Evolutionary conservation across 2,113 vertebrate species (phyloP), one percentile per base, ranked within the genome.

Genomic region (Eptesicus fuscus): DNA sequence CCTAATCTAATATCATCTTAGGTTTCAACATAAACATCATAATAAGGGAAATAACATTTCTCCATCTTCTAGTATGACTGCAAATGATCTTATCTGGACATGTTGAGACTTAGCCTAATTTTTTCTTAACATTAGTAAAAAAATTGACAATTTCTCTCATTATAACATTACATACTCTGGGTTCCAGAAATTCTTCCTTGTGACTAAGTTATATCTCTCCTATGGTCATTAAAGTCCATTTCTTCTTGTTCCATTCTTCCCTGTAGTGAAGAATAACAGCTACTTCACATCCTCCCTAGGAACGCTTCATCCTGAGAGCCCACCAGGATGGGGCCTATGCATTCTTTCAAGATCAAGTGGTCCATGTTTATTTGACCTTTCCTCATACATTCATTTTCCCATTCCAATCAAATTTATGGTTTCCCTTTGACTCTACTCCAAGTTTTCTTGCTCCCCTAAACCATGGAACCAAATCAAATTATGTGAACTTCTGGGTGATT

Each of bases 381-480:
- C 44, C 71, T 51, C 40, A 47, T 23, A 40, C 5, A 85, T 84
- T 83, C 40, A 92, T 90, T 93, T 71, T 93, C 51, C 61, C 53
- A 28, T 61, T 71, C n/a, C 74, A 56, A 59, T 69, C 22, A 91
- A 94, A 91, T 91, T 3, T 90, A 18, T 90, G 32, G 2, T 70
- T 96, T 96, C n/a, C 30, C 32, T 94, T 94, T 93, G 30, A 76
- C 80, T 56, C 42, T 71, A 77, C 25, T 79, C 88, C 53, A 78
- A n/a, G 7, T 88, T 84, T 70, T 87, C 87, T 69, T 86, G 47
- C 7, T 87, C 35, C 56, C 70, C 20, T 73, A 61, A 82, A 63
- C 37, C 42, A 23, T 82, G 76, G 53, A 80, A 40, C 10, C 79
- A 83, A 95, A 86, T 85, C 40, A 83, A 90, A 35, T 14, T 20